A percentile compares a stretch with the other conserved stretches of the same genome.
Evolutionary conservation across 2,113 vertebrate genomes (phyloP).

Genomic region (Baryphthengus martii): DNA sequence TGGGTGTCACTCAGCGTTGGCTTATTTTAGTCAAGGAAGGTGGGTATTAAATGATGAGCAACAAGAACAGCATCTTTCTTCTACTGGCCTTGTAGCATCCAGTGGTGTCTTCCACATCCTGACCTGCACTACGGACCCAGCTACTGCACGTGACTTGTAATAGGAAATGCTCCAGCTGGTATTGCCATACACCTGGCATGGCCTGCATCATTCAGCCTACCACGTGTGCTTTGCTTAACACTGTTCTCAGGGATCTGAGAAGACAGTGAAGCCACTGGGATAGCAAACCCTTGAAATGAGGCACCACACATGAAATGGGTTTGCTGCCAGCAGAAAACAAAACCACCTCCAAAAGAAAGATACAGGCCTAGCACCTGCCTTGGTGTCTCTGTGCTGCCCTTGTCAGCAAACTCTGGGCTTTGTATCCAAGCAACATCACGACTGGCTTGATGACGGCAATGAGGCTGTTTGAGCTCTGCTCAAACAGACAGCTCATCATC

Average conservation of each 20-base stretch:
- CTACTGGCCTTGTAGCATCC: not conserved
- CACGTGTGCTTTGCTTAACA: not conserved
- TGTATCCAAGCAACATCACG: not conserved
- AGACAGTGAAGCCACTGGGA: not conserved
- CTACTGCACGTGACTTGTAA: not conserved
- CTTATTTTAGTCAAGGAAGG: not conserved
- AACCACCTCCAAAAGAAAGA: not conserved
- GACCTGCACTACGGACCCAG: not conserved
- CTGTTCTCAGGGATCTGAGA: not conserved
- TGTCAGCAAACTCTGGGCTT: not conserved
- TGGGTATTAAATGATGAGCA: not conserved
- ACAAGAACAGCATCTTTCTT: not conserved
- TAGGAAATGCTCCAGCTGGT: not conserved
- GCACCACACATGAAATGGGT: not conserved
- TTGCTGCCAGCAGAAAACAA: not conserved
- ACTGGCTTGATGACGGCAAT: fast-evolving
- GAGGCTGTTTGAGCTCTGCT: not conserved
- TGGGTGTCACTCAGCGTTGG: not conserved
- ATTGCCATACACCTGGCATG: not conserved
- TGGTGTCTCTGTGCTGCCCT: not conserved
- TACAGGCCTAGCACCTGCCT: not conserved
- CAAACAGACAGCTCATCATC: not conserved
- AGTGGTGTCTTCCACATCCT: not conserved
- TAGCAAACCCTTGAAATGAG: not conserved
- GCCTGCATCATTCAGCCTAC: not conserved